Conservation (phyloP, 2,113 vertebrate species). For the Xiphias gladius region DNA sequence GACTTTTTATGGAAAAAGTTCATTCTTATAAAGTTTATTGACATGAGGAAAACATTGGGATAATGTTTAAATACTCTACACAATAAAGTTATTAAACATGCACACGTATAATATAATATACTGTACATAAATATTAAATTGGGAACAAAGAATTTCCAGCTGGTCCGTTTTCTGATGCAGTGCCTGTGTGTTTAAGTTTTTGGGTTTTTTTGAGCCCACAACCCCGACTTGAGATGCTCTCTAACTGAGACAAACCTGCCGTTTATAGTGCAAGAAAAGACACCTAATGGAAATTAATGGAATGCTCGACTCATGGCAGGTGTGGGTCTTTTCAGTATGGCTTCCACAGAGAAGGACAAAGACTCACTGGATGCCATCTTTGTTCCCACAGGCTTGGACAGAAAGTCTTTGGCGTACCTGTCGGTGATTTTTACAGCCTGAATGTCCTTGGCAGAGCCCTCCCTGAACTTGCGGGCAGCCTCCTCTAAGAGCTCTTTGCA, state of each 20-base stretch:
- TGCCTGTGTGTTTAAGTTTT: conserved; percentile 35
- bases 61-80: conserved; percentile 86
- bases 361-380: conserved; percentile 89
- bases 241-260: conserved; percentile 30
- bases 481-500: conserved; percentile 92
- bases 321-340: conserved; percentile 93
- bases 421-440: conserved; percentile 85
- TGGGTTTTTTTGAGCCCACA: not conserved
- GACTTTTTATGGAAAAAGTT: conserved; percentile 61
- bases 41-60: conserved; percentile 72
- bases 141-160: conserved; percentile 1
- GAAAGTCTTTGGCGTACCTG: conserved; percentile 87
- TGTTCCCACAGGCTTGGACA: conserved; percentile 86
- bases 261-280: conserved; percentile 63
- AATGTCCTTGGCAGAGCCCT: conserved; percentile 86
- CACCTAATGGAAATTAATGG: conserved; percentile 74
- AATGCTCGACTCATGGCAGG: conserved; percentile 87
- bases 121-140: conserved; percentile 75
- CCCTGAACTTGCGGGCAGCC: conserved; percentile 89
- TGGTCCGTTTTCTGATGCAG: conserved; percentile 39
- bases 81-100: conserved; percentile 81
- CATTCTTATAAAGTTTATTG: conserved; percentile 82
- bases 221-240: not conserved
- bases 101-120: conserved; percentile 75
- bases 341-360: conserved; percentile 96